Evolutionary conservation across 1,140 invertebrate genomes (phyloP).

Genomic region (Drosophila eugracilis): DNA sequence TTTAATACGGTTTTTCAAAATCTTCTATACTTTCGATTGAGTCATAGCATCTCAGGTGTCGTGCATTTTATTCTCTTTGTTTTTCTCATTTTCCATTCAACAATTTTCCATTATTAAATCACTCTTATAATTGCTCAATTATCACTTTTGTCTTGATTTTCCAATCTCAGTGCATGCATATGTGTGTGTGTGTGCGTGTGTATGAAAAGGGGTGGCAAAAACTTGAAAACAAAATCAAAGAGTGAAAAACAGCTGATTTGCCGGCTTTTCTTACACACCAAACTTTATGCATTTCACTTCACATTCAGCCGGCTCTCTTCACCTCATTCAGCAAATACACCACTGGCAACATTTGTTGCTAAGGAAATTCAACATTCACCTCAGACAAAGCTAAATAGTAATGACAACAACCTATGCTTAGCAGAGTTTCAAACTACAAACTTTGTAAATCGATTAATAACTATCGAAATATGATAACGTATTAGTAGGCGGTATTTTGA

Average conservation of each 20-base stretch:
- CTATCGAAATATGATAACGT: constrained; percentile 3
- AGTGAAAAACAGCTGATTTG: constrained; percentile 76
- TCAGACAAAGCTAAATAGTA: constrained; percentile 1
- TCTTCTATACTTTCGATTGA: neutral
- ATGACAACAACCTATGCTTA: neutral
- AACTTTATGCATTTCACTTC: constrained; percentile 43
- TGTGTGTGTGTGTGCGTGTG: neutral
- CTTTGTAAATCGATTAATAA: neutral
- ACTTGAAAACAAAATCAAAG: constrained; percentile 33
- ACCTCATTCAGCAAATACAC: constrained; percentile 26
- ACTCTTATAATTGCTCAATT: constrained; percentile 6
- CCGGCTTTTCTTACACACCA: constrained; percentile 73
- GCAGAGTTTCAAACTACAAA: neutral
- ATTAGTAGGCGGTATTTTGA: neutral
- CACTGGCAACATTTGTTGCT: constrained; percentile 51
- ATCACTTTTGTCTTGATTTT: constrained; percentile 4
- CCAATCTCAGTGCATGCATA: neutral
- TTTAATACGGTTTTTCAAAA: neutral
- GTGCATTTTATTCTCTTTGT: neutral
- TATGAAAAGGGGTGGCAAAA: constrained; percentile 23
- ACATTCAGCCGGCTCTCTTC: constrained; percentile 54
- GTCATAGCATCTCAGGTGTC: constrained; percentile 1
- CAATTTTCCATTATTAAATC: constrained; percentile 6
- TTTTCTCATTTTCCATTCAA: constrained; percentile 1
- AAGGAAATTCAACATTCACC: constrained; percentile 15